Percentiles rank a stretch among this genome's conserved stretches.
Conservation (phyloP, 2,113 vertebrate genomes). For the Nesoenas mayeri region DNA sequence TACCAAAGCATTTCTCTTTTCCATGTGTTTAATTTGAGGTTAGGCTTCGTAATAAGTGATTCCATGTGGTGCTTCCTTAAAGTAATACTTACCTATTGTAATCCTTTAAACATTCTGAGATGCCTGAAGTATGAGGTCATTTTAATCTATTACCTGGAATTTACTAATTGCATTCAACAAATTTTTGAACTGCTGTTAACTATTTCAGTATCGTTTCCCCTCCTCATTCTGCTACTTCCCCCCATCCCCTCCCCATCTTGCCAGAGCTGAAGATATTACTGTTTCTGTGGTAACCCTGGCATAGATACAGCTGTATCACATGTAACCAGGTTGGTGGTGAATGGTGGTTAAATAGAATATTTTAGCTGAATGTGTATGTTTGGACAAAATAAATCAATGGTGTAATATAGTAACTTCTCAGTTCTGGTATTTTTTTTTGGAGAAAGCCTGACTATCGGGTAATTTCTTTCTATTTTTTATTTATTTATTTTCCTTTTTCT, state of each 20-base stretch:
- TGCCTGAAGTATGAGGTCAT: constrained; percentile 6
- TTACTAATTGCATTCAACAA: constrained; percentile 12
- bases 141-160: constrained; percentile 20
- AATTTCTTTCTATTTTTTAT: background rate
- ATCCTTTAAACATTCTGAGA: background rate
- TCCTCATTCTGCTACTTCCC: background rate
- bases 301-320: accelerated
- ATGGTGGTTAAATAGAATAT: background rate
- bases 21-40: constrained; percentile 57
- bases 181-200: background rate
- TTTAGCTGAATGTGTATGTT: background rate
- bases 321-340: background rate
- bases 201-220: background rate
- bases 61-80: constrained; percentile 45
- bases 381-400: background rate
- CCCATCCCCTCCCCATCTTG: too few relatives aligned
- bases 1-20: constrained; percentile 46
- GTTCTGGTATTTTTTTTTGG: background rate
- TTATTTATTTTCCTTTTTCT: background rate
- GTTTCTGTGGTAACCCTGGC: background rate
- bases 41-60: constrained; percentile 58
- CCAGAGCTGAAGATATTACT: background rate
- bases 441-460: background rate
- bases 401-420: background rate
- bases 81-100: constrained; percentile 31